phyloP scores from a whole-genome alignment of 2,888 invertebrate genomes.

The Agrypnus murinus region DNA sequence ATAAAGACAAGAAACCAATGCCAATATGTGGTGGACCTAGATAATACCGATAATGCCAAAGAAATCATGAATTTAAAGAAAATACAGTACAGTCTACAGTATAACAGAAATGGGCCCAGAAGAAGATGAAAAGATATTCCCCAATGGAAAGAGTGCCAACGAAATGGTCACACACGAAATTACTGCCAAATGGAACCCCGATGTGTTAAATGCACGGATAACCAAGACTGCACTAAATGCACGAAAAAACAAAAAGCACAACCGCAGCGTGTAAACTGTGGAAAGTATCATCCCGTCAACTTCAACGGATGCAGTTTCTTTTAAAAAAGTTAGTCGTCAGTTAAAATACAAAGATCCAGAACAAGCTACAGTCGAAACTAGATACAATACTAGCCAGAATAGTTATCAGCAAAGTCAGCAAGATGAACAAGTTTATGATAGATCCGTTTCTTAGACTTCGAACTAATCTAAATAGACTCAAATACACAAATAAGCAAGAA shows the following conservation, averaged over 20 bases:
- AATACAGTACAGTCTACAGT: conserved; percentile 21
- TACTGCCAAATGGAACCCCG: conserved; percentile 31
- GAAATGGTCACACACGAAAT: conserved; percentile 28
- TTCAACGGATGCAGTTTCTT: neutral
- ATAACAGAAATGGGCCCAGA: conserved; percentile 26
- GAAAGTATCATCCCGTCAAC: neutral
- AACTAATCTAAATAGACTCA: neutral
- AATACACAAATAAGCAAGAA: too few relatives aligned
- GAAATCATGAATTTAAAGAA: conserved; percentile 34
- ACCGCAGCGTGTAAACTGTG: neutral
- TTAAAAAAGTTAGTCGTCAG: neutral
- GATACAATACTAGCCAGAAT: neutral
- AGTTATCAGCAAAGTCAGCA: neutral
- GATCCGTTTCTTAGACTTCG: neutral
- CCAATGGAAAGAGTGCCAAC: conserved; percentile 4
- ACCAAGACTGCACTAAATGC: neutral
- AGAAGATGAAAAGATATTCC: neutral
- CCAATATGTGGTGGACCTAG: conserved; percentile 30
- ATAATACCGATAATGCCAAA: conserved; percentile 23
- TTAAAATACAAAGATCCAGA: neutral
- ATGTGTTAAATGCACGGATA: conserved; percentile 4
- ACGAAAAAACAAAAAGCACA: neutral
- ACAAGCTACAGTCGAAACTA: neutral
- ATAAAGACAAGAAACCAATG: conserved; percentile 22
- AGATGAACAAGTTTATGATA: conserved; percentile 1